Percentiles rank a stretch among this genome's conserved stretches.
Evolutionary conservation across 2,113 vertebrate genomes (phyloP).

Genomic region (Ploceus nigricollis): DNA sequence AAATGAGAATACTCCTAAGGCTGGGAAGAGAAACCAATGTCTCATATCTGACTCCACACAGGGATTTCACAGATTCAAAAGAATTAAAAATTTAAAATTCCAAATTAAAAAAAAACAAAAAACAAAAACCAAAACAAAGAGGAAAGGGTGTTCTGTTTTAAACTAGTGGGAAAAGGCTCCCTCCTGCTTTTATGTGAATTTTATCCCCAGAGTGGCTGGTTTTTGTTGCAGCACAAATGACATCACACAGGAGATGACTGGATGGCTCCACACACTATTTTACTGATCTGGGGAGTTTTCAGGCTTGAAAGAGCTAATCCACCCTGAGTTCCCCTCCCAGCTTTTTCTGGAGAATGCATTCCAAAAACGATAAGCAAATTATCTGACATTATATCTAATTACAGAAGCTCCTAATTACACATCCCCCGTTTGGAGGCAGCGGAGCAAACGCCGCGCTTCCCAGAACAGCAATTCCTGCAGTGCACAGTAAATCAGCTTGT

Average conservation of each 20-base stretch:
- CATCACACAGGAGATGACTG: fast-evolving
- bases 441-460: background rate
- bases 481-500: slow-evolving; percentile 53
- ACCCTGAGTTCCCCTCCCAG: background rate
- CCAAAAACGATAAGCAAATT: background rate
- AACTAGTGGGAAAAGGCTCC: background rate
- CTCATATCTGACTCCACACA: fast-evolving
- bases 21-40: background rate
- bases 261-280: background rate
- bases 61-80: background rate
- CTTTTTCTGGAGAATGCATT: background rate
- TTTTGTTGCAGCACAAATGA: background rate
- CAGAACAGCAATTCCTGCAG: slow-evolving; percentile 37
- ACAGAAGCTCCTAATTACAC: slow-evolving; percentile 48
- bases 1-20: background rate
- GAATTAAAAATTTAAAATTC: background rate
- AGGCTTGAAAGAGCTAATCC: slow-evolving; percentile 7
- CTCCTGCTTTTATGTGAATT: background rate
- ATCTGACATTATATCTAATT: background rate
- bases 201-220: background rate
- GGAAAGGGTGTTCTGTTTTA: background rate
- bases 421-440: background rate
- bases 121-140: background rate
- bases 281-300: background rate
- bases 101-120: background rate